Evolutionary conservation across 2,797 vertebrate species (phyloP), one percentile per base, ranked within the genome.

Genomic region (Pristis pectinata): DNA sequence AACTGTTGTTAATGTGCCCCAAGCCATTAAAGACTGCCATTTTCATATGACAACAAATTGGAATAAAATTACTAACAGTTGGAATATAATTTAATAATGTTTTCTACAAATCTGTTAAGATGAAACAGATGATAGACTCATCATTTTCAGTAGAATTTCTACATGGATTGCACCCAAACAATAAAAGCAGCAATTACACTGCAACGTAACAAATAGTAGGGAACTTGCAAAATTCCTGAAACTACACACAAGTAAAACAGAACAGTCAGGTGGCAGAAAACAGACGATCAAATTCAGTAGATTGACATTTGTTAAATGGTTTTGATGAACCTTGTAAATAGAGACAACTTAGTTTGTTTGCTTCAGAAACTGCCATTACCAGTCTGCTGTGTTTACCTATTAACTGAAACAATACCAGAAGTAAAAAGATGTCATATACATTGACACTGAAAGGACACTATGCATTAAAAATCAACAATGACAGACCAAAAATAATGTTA

Each of bases 31-130:
- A 37, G 87, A 15, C 61, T 41, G 17, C 61, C n/a, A 67, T 37
- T 67, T 91, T 91, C 17, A 67, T 3, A 41, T 91, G 87, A 61
- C 87, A 91, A 22, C 67, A 67, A 67, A 41, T 91, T 67, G 27
- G n/a, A 91, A 91, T 67, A 34, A 85, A 56, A 22, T 64, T 22
- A 91, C 61, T 67, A 67, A 91, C 87, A 67, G n/a, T 91, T 91
- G 37, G n/a, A 91, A 91, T 91, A 67, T 19, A 41, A 67, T 91
- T 67, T 91, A 41, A 67, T 67, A 64, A 37, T 91, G 0, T 59
- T 91, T 91, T 61, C 8, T 4, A 91, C 59, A 91, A 37, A 67
- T 41, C 61, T 67, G 59, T 91, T 91, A 41, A 91, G n/a, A 27
- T 67, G 19, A 61, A 91, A 67, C n/a, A 91, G 85, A 64, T 89